phyloP scores from a whole-genome alignment of 2,113 vertebrate genomes.

The Nipponia nippon region DNA sequence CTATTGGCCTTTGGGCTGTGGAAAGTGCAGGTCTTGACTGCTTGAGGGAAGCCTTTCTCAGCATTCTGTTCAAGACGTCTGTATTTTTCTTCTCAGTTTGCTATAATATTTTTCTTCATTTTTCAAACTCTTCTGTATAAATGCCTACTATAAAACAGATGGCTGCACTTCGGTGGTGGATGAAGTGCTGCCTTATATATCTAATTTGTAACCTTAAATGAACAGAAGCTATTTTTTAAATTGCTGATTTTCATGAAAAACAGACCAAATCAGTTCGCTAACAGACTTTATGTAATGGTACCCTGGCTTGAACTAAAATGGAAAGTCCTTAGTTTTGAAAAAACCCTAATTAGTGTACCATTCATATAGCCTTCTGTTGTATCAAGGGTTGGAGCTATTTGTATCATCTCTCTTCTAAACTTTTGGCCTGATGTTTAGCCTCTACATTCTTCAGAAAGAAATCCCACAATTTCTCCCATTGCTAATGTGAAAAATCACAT shows the following conservation, averaged over 20 bases:
- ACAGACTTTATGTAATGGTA: background rate
- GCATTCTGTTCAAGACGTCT: background rate
- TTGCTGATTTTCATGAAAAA: background rate
- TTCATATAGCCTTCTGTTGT: background rate
- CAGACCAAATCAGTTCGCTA: background rate
- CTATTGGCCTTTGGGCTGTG: background rate
- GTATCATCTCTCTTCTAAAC: background rate
- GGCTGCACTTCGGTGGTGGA: conserved; percentile 21
- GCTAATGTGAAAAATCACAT: background rate
- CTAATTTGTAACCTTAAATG: conserved; percentile 30
- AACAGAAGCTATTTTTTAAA: conserved; percentile 10
- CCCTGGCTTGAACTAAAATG: background rate
- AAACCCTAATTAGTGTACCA: background rate
- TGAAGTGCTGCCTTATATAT: conserved; percentile 16
- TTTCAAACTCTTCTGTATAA: background rate
- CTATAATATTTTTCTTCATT: conserved; percentile 5
- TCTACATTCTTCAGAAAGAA: background rate
- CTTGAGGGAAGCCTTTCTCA: background rate
- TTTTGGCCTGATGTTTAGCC: background rate
- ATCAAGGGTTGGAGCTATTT: background rate
- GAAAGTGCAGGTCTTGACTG: background rate
- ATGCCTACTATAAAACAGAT: conserved; percentile 37
- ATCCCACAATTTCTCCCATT: background rate
- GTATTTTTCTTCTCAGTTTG: conserved; percentile 16
- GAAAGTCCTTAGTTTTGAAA: background rate